Percentiles rank a stretch among this genome's conserved stretches.
phyloP scores from a whole-genome alignment of 2,113 vertebrate species.

The Abramis brama region DNA sequence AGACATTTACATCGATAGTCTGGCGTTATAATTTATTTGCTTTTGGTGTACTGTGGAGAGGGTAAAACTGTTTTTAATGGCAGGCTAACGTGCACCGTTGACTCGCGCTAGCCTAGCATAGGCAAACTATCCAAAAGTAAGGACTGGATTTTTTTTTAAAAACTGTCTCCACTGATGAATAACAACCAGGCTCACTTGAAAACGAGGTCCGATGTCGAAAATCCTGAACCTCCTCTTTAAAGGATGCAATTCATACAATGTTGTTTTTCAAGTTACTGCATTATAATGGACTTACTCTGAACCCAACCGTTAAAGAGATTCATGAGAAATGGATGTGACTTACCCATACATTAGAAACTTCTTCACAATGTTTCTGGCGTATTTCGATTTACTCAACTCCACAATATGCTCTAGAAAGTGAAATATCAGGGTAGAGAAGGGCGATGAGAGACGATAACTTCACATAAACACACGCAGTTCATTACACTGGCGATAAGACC shows the following conservation, averaged over 20 bases:
- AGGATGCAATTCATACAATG: not conserved
- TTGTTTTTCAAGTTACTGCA: not conserved
- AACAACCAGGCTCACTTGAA: too few species aligned
- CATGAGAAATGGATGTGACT: slow-evolving; percentile 46
- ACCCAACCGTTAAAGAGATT: not conserved
- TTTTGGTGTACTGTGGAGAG: too few species aligned
- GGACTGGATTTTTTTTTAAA: too few species aligned
- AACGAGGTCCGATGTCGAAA: too few species aligned
- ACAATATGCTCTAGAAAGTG: slow-evolving; percentile 79
- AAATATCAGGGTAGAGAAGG: not conserved
- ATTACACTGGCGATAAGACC: not conserved
- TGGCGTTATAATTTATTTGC: too few species aligned
- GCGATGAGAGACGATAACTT: not conserved
- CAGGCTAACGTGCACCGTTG: too few species aligned
- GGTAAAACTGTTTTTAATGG: too few species aligned
- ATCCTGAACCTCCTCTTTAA: too few species aligned
- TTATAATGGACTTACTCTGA: not conserved
- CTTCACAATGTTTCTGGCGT: slow-evolving; percentile 92
- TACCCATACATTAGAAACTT: slow-evolving; percentile 97
- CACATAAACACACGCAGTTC: not conserved
- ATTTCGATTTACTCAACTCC: slow-evolving; percentile 90
- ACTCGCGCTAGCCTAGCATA: too few species aligned
- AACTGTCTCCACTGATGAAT: too few species aligned
- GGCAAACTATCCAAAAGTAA: too few species aligned
- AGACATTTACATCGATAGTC: too few species aligned